Evolutionary conservation across 2,888 invertebrate genomes (phyloP), one percentile per base, ranked within the genome.

Genomic region (Thelaira solivaga): DNA sequence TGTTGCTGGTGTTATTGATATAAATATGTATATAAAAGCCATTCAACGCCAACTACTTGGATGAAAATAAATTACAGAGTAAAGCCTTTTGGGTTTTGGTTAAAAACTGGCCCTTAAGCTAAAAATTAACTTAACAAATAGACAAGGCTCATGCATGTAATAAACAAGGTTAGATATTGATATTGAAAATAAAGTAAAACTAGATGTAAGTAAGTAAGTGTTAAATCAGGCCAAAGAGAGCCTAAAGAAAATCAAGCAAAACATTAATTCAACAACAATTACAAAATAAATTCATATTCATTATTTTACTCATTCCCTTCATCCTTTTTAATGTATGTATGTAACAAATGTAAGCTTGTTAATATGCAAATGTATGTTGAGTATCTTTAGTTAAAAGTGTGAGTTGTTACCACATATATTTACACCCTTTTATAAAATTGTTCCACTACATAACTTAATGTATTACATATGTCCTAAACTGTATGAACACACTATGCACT

Each of bases 1-100:
- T 71, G 65, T 69, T 61, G 57, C 65, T 69, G 62, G 59, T 61
- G 36, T 43, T 76, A 71, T 65, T 71, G 62, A 71, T 65, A n/a
- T 26, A 26, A 65, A 64, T 53, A 51, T 59, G 53, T n/a, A n/a
- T n/a, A n/a, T n/a, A n/a, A n/a, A n/a, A n/a, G n/a, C n/a, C n/a
- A n/a, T n/a, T n/a, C n/a, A n/a, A n/a, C n/a, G n/a, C n/a, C n/a
- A n/a, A n/a, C n/a, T n/a, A n/a, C n/a, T n/a, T n/a, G n/a, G n/a
- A n/a, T n/a, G n/a, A n/a, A n/a, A n/a, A n/a, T n/a, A n/a, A n/a
- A n/a, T n/a, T n/a, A n/a, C n/a, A n/a, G n/a, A n/a, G n/a, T n/a
- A n/a, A n/a, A n/a, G n/a, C 3, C 20, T 41, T 8, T 41, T 41
- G 6, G n/a, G 1, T 36, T 13, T 13, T 3, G 10, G n/a, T n/a